Evolutionary conservation across 2,888 invertebrate genomes (phyloP).

Genomic region (Lottia scabra): DNA sequence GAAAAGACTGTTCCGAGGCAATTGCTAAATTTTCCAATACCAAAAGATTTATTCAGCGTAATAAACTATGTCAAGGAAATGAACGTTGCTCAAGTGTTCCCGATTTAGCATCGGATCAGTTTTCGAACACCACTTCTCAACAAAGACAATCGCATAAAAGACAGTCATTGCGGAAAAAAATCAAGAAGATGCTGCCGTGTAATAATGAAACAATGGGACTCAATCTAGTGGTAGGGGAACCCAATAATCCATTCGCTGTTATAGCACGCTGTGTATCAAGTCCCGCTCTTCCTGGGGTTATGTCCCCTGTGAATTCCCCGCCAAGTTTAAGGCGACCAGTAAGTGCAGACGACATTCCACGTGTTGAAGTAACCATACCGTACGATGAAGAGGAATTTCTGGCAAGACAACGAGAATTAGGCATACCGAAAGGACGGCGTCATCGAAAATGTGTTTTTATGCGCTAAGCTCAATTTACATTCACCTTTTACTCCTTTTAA

Average conservation of each 20-base stretch:
- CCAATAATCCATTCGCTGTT: conserved; percentile 48
- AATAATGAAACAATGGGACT: conserved; percentile 25
- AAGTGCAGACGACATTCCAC: conserved; percentile 52
- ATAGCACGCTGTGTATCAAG: conserved; percentile 58
- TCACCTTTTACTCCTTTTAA: too few species aligned
- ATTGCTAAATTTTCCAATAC: conserved; percentile 75
- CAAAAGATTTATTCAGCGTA: conserved; percentile 57
- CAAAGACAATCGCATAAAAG: conserved; percentile 31
- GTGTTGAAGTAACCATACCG: conserved; percentile 48
- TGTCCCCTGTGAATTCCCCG: conserved; percentile 30
- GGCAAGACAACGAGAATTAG: neutral
- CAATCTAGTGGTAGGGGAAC: conserved; percentile 18
- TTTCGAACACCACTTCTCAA: conserved; percentile 25
- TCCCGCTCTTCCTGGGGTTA: conserved; percentile 49
- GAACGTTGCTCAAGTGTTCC: conserved; percentile 75
- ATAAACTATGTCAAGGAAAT: conserved; percentile 45
- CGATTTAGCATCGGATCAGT: conserved; percentile 41
- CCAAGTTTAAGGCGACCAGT: conserved; percentile 42
- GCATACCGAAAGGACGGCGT: neutral
- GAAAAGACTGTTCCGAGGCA: conserved; percentile 79
- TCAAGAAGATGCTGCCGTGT: conserved; percentile 50
- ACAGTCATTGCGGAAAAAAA: conserved; percentile 45
- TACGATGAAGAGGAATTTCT: conserved; percentile 25
- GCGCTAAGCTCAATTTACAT: neutral
- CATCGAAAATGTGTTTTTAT: neutral